A percentile compares a stretch with the other conserved stretches of the same genome.
Evolutionary conservation across 2,888 invertebrate species (phyloP).

Genomic region (Notocelia uddmanniana): DNA sequence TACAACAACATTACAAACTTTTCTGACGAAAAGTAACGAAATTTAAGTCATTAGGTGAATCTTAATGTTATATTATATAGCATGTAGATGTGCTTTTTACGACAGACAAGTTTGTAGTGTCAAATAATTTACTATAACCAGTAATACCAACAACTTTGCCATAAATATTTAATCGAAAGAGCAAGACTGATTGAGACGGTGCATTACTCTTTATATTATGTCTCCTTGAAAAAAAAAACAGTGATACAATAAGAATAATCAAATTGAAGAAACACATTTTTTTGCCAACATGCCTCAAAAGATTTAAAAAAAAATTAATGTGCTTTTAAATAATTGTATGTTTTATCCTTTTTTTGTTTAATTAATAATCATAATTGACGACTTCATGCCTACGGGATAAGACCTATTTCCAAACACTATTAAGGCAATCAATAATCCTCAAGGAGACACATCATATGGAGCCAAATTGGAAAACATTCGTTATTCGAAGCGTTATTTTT

Average conservation of each 20-base stretch:
- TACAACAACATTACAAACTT: conserved; percentile 1
- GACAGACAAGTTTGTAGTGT: conserved; percentile 11
- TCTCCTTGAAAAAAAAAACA: not conserved
- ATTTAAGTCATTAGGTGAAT: not conserved
- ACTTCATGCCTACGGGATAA: not conserved
- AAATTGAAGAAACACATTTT: not conserved
- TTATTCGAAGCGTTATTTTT: conserved; percentile 7
- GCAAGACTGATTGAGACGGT: conserved; percentile 29
- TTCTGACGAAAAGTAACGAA: not conserved
- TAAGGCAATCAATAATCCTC: not conserved
- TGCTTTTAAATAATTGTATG: not conserved
- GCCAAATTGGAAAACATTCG: conserved; percentile 3
- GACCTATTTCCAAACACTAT: not conserved
- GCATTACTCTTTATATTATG: conserved; percentile 2
- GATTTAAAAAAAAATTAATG: not conserved
- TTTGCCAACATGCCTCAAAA: not conserved
- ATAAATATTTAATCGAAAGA: conserved; percentile 12
- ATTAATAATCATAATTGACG: not conserved
- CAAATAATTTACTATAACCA: not conserved
- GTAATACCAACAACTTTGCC: conserved; percentile 24
- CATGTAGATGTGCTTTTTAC: conserved; percentile 7
- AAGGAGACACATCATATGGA: conserved; percentile 12
- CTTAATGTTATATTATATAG: not conserved
- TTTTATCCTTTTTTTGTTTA: not conserved
- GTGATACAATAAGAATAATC: not conserved